These are phyloP conservation scores for Melanotaenia maccullochi DNA, from an alignment of 2,797 vertebrate species.

Conservation along the genomic window DNA sequence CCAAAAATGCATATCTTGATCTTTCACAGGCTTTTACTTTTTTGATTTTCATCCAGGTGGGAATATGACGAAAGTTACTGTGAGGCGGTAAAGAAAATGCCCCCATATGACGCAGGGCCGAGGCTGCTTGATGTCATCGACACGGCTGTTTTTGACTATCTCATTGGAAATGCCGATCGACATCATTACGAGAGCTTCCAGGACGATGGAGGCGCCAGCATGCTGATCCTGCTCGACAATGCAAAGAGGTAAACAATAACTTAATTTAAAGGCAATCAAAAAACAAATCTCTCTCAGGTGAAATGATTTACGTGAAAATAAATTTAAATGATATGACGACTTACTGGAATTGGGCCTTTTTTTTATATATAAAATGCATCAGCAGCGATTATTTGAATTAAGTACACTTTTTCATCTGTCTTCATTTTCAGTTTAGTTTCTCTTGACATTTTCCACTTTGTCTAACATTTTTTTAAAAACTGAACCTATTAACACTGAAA, in stretches of 20 bases:
- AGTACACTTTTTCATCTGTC: slow-evolving; percentile 8
- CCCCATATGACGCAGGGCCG: slow-evolving; percentile 94
- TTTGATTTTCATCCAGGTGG: slow-evolving; percentile 84
- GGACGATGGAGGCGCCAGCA: slow-evolving; percentile 96
- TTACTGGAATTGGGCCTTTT: slow-evolving; percentile 10
- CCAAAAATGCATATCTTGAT: not conserved
- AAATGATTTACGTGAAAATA: not conserved
- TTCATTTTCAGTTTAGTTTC: slow-evolving; percentile 14
- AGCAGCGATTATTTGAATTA: not conserved
- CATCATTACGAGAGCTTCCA: slow-evolving; percentile 99
- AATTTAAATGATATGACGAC: not conserved
- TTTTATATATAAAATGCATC: not conserved
- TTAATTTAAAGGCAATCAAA: not conserved
- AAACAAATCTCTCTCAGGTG: not conserved
- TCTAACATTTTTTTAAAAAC: slow-evolving; percentile 15
- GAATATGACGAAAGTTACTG: slow-evolving; percentile 99
- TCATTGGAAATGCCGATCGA: slow-evolving; percentile 97
- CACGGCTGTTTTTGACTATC: slow-evolving; percentile 94
- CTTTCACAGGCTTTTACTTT: not conserved
- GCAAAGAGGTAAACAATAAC: slow-evolving; percentile 89
- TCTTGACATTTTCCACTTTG: slow-evolving; percentile 18
- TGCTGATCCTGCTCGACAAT: slow-evolving; percentile 98
- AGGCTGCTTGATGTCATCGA: slow-evolving; percentile 96
- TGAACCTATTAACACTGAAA: slow-evolving; percentile 23
- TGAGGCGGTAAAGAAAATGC: slow-evolving; percentile 97